These are phyloP conservation scores for Patella depressa DNA, from an alignment of 2,888 invertebrate species.

Conservation along the genomic window DNA sequence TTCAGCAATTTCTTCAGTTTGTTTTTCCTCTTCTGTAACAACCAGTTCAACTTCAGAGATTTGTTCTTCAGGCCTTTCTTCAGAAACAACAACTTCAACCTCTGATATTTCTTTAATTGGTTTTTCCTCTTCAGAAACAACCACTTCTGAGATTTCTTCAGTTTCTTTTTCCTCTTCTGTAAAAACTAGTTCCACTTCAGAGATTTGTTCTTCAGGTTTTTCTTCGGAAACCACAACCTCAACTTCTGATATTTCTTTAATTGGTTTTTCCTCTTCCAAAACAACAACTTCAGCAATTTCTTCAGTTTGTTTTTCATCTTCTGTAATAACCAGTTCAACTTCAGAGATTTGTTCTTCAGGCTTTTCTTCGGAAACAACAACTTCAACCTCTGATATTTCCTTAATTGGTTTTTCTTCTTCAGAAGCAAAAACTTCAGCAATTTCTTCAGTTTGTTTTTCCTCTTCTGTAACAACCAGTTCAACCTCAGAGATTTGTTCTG, in stretches of 20 bases:
- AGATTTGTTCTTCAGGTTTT: background rate
- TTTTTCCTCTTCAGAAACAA: constrained; percentile 7
- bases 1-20: constrained; percentile 19
- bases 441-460: constrained; percentile 15
- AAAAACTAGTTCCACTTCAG: constrained; percentile 16
- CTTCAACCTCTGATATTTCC: constrained; percentile 12
- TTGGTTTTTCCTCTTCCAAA: background rate
- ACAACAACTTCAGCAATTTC: constrained; percentile 57
- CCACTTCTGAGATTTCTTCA: background rate
- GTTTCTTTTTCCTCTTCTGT: background rate
- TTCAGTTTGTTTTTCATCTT: constrained; percentile 55
- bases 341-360: background rate
- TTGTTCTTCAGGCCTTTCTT: constrained; percentile 13
- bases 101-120: background rate
- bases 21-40: constrained; percentile 3
- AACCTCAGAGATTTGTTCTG: background rate
- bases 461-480: constrained; percentile 29
- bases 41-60: constrained; percentile 18
- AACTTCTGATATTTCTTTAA: background rate
- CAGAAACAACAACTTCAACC: background rate
- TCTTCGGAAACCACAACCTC: constrained; percentile 10
- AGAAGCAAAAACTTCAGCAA: constrained; percentile 13
- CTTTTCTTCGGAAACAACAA: constrained; percentile 20
- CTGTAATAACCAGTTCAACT: background rate
- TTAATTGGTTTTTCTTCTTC: constrained; percentile 15